Evolutionary conservation across 2,888 invertebrate genomes (phyloP).

Genomic region (Andricus quercusramuli): DNA sequence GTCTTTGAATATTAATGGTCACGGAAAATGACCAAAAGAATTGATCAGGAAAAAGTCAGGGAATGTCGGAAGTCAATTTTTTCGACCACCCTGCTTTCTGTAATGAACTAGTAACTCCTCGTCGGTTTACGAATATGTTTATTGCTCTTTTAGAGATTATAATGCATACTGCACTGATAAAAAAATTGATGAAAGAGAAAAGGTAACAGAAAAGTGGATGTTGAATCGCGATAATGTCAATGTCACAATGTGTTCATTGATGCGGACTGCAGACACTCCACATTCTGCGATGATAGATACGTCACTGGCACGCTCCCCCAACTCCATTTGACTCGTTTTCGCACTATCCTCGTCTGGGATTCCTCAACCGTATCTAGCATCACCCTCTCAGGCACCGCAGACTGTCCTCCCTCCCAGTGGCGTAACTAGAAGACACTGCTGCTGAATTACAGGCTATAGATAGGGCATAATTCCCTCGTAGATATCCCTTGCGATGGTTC

Average conservation of each 20-base stretch:
- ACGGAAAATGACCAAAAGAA: no score
- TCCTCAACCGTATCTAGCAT: conserved; percentile 26
- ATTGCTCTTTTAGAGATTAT: neutral
- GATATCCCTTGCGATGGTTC: conserved; percentile 32
- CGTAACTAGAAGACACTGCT: conserved; percentile 24
- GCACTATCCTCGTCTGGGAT: conserved; percentile 26
- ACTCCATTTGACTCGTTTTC: conserved; percentile 45
- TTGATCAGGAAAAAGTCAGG: no score
- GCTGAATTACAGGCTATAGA: conserved; percentile 23
- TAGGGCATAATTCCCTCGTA: neutral
- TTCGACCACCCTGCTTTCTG: no score
- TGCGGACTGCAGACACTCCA: conserved; percentile 41
- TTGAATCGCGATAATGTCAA: conserved; percentile 52
- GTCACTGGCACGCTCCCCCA: conserved; percentile 58
- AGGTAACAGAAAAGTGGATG: conserved; percentile 15
- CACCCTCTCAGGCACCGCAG: conserved; percentile 64
- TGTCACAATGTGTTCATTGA: conserved; percentile 53
- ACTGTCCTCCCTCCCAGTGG: conserved; percentile 56
- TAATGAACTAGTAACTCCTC: neutral
- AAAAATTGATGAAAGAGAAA: neutral
- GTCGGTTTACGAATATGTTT: neutral
- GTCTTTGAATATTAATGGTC: no score
- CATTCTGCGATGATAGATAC: conserved; percentile 50
- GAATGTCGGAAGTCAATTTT: no score
- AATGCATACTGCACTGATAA: no score